Base-by-base conservation (phyloP, 1,140 invertebrate species). In the Bursaphelenchus mucronatus region DNA sequence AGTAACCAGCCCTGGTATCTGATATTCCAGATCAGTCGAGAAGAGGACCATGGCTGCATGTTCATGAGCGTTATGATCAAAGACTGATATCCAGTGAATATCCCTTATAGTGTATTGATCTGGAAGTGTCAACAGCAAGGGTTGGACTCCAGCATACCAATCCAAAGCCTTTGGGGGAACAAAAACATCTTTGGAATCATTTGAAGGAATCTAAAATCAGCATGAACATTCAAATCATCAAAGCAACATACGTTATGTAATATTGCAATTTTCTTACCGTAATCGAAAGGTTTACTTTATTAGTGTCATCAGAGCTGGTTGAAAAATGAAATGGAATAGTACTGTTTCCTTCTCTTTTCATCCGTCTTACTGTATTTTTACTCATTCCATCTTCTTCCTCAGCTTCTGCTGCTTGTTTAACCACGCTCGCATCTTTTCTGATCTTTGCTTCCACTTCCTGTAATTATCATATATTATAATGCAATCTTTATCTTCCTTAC, bases 141-240 rank as follows among this genome's bases (percentile, higher is more conserved):
- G 78, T 50, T 78, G 75, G 51, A 73, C 69, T 0, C 78, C 76
- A 1, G 59, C 76, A 57, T 80, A 76, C 76, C 76, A 77, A 6
- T 74, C 78, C 49, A 79, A 53, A 39, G 76, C 61, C 13, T 9
- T 17, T 39, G 39, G 15, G 30, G 51, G 40, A 52, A 39, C 47
- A 19, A 49, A 49, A 6, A 49, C 47, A 49, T n/a, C 47, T 19
- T 49, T 19, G 47, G 13, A n/a, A 19, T 49, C 19, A n/a, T n/a
- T 49, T n/a, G 47, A n/a, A 2, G 47, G 19, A 49, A 49, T 49
- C 47, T n/a, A 19, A 49, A 49, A 30, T 30, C 30, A 30, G 30
- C 30, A 30, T 30, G 2, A 30, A 5, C 30, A 1, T n/a, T n/a
- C n/a, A n/a, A n/a, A n/a, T 30, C 30, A 30, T 30, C 5, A 30